These are phyloP conservation scores for Mythimna lalbum DNA, from an alignment of 2,888 invertebrate genomes.

Conservation along the genomic window DNA sequence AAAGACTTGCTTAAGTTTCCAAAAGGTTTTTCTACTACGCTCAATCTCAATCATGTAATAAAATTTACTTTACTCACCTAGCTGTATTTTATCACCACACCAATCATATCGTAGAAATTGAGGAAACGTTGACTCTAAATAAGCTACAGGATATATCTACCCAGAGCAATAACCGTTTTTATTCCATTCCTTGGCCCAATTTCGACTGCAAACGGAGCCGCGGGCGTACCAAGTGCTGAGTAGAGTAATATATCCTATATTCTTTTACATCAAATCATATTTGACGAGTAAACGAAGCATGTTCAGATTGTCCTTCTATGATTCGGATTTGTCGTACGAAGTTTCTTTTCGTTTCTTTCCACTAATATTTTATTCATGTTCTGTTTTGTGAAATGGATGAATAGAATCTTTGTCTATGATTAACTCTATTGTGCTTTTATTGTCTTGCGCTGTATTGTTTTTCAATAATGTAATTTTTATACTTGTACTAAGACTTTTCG, in stretches of 20 bases:
- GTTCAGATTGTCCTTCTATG: slow-evolving; percentile 44
- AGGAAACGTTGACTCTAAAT: slow-evolving; percentile 29
- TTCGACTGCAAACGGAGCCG: slow-evolving; percentile 31
- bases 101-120: slow-evolving; percentile 14
- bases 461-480: background rate
- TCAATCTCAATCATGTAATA: background rate
- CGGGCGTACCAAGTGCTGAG: slow-evolving; percentile 44
- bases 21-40: background rate
- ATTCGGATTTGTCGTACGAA: slow-evolving; percentile 39
- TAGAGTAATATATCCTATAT: slow-evolving; percentile 53
- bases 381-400: slow-evolving; percentile 17
- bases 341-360: slow-evolving; percentile 18
- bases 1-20: too few species aligned
- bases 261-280: slow-evolving; percentile 58
- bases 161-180: slow-evolving; percentile 39
- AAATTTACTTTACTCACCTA: background rate
- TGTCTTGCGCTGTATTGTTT: background rate
- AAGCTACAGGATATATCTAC: slow-evolving; percentile 16
- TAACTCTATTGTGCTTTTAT: slow-evolving; percentile 3
- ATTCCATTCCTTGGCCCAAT: slow-evolving; percentile 34
- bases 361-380: slow-evolving; percentile 39
- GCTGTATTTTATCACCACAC: background rate
- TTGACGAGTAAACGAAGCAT: slow-evolving; percentile 56
- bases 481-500: background rate
- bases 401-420: slow-evolving; percentile 1